Percentiles rank a stretch among this genome's conserved stretches.
phyloP scores from a whole-genome alignment of 2,113 vertebrate species.

The Crotalus viridis region DNA sequence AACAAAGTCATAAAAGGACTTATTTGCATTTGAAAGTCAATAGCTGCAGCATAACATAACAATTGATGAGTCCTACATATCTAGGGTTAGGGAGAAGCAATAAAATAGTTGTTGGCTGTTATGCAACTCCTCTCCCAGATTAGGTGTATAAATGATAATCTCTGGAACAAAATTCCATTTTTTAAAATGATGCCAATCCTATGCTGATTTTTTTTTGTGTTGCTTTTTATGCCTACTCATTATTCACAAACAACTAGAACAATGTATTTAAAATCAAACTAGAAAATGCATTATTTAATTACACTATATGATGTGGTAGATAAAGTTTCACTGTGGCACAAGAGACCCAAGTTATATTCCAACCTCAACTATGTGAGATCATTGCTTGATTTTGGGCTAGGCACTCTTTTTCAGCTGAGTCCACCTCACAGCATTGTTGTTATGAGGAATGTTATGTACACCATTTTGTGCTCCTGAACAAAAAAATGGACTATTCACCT shows the following conservation, averaged over 20 bases:
- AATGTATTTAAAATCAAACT: neutral
- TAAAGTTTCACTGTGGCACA: neutral
- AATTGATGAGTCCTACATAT: conserved; percentile 50
- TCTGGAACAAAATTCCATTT: neutral
- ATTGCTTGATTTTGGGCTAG: neutral
- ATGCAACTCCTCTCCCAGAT: conserved; percentile 26
- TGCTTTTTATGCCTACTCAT: neutral
- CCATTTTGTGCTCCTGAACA: neutral
- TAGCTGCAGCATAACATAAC: conserved; percentile 13
- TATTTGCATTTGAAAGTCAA: neutral
- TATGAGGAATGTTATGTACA: neutral
- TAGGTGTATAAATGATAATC: conserved; percentile 37
- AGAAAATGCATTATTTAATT: neutral
- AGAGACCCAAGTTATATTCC: neutral
- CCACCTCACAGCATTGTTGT: neutral
- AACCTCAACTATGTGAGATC: neutral
- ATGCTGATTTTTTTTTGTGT: neutral
- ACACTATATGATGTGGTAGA: neutral
- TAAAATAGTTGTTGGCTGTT: neutral
- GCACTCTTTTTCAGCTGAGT: neutral
- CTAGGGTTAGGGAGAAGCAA: conserved; percentile 51
- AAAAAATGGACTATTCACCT: neutral
- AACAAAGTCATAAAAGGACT: neutral
- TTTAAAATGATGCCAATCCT: neutral
- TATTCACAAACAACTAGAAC: neutral